Conservation (phyloP, 2,113 vertebrate genomes). For the Pogonocichla stellata region DNA sequence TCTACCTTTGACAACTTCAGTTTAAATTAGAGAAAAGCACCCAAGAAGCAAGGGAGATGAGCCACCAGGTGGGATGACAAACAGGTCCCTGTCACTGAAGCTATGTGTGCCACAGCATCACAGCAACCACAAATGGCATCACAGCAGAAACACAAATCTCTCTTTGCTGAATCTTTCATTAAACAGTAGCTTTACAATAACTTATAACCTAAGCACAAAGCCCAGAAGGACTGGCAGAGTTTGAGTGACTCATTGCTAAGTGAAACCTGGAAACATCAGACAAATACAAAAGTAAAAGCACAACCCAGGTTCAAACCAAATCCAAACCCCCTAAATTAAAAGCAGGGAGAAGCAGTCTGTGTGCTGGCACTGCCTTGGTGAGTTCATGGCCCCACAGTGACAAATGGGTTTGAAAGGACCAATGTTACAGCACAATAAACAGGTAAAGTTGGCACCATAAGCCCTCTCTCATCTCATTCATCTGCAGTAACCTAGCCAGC, state of each 20-base stretch:
- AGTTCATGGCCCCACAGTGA: background rate
- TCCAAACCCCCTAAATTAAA: background rate
- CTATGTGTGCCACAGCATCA: background rate
- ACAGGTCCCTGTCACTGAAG: background rate
- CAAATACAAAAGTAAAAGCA: background rate
- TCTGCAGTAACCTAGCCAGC: background rate
- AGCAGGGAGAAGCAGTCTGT: background rate
- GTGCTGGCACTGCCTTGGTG: background rate
- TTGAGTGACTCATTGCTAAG: background rate
- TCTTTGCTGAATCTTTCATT: background rate
- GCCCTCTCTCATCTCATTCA: background rate
- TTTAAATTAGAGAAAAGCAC: background rate
- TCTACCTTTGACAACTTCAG: background rate
- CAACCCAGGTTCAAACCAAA: background rate
- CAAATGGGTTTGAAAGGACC: background rate
- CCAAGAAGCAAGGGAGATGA: background rate
- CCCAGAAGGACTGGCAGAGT: background rate
- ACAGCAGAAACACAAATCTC: background rate
- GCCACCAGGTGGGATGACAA: background rate
- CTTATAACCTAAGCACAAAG: background rate
- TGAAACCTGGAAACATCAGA: background rate
- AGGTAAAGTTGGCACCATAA: background rate
- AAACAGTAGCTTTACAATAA: background rate
- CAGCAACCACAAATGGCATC: background rate
- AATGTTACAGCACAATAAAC: background rate